Conservation (phyloP, 2,888 invertebrate genomes). For the Oxyteleia sp. region DNA sequence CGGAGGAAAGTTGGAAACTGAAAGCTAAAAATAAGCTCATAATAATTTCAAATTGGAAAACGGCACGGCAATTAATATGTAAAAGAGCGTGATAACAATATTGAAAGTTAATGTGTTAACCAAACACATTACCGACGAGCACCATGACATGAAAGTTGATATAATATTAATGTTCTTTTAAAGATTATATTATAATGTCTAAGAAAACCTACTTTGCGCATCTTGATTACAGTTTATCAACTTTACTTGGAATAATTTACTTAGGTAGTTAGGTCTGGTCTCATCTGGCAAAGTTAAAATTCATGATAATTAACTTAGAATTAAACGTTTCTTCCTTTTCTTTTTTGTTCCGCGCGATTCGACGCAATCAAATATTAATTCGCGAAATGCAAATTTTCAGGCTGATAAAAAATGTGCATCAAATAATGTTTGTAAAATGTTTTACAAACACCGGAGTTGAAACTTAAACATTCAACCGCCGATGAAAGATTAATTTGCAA, state of each 20-base stretch:
- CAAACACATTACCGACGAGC: background rate
- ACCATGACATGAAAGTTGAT: background rate
- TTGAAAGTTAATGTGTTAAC: background rate
- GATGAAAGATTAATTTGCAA: background rate
- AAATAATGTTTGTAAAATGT: no score
- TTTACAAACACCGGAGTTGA: no score
- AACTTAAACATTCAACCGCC: background rate
- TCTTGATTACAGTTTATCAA: constrained; percentile 44
- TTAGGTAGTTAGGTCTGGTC: constrained; percentile 18
- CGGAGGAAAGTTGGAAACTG: no score
- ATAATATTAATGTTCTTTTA: constrained; percentile 30
- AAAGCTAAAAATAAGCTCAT: no score
- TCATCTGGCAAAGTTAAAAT: constrained; percentile 28
- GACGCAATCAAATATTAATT: no score
- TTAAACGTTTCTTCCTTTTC: no score
- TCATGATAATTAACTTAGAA: constrained; percentile 19
- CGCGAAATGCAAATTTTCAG: no score
- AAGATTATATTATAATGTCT: constrained; percentile 26
- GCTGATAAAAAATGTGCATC: no score
- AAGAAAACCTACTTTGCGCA: constrained; percentile 23
- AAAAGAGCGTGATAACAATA: background rate
- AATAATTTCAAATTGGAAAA: no score
- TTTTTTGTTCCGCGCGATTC: no score
- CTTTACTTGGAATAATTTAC: constrained; percentile 37
- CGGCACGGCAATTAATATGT: background rate